Conservation (phyloP, 2,113 vertebrate genomes). For the Hylia prasina region DNA sequence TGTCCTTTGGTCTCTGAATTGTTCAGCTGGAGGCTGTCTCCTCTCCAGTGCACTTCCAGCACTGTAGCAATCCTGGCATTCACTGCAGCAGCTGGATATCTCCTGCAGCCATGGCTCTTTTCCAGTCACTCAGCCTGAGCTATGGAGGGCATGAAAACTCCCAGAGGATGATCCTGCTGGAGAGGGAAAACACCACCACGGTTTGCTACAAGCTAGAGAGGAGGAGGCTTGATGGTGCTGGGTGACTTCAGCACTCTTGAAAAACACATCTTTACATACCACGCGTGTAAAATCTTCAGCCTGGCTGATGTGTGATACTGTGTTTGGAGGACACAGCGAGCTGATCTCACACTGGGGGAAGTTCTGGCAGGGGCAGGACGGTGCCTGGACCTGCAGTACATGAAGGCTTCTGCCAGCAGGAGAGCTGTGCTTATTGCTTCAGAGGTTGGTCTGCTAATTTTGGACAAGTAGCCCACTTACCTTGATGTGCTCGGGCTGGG, state of each 20-base stretch:
- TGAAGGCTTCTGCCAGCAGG: background rate
- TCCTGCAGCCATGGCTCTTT: background rate
- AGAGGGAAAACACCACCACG: rapidly evolving
- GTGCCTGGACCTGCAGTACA: rapidly evolving
- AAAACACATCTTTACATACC: background rate
- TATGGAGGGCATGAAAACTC: background rate
- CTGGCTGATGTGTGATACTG: background rate
- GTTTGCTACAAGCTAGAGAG: background rate
- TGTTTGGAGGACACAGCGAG: rapidly evolving
- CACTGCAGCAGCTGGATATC: background rate
- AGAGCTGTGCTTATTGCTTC: background rate
- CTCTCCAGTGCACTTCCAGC: background rate
- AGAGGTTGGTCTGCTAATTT: background rate
- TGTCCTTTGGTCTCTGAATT: background rate
- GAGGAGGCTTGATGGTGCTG: background rate
- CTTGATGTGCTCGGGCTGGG: rapidly evolving
- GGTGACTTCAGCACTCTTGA: background rate
- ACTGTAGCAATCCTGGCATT: background rate
- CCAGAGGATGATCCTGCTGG: background rate
- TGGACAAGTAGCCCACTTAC: background rate
- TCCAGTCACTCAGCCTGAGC: background rate
- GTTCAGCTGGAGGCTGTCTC: background rate
- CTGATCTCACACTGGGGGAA: rapidly evolving
- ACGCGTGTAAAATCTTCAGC: rapidly evolving
- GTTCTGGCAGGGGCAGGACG: background rate